These are phyloP conservation scores for Plecotus auritus DNA, from an alignment of 2,113 vertebrate genomes.

Conservation along the genomic window DNA sequence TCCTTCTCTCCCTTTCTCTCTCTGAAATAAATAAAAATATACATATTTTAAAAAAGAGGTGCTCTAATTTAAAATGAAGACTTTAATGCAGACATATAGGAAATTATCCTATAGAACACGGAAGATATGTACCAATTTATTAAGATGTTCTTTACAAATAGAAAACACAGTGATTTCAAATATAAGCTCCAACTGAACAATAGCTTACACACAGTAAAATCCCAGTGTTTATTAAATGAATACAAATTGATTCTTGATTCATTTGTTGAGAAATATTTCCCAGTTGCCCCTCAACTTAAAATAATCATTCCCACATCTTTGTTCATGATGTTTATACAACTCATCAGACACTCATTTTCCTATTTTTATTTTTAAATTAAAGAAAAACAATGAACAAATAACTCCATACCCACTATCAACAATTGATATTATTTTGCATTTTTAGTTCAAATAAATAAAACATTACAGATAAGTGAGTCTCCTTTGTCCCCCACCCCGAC, in stretches of 20 bases:
- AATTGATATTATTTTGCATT: not conserved
- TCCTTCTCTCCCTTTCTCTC: too few relatives aligned
- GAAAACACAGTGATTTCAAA: not conserved
- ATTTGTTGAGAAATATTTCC: slow-evolving; percentile 23
- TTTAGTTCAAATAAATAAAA: slow-evolving; percentile 31
- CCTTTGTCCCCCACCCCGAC: not conserved
- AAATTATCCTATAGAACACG: not conserved
- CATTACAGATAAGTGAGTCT: not conserved
- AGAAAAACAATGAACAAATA: not conserved
- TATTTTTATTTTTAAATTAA: slow-evolving; percentile 6
- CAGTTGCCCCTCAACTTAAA: not conserved
- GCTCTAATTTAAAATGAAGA: not conserved
- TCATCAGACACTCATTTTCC: not conserved
- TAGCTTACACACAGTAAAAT: not conserved
- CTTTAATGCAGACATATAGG: not conserved
- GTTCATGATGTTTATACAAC: not conserved
- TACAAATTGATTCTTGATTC: not conserved
- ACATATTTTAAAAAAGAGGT: not conserved
- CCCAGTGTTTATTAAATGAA: not conserved
- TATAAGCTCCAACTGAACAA: not conserved
- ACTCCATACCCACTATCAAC: not conserved
- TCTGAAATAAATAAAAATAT: too few relatives aligned
- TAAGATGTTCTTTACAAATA: not conserved
- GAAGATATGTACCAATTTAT: not conserved
- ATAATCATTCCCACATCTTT: not conserved